Conservation (phyloP, 2,113 vertebrate genomes). For the Acrocephalus kingi region DNA sequence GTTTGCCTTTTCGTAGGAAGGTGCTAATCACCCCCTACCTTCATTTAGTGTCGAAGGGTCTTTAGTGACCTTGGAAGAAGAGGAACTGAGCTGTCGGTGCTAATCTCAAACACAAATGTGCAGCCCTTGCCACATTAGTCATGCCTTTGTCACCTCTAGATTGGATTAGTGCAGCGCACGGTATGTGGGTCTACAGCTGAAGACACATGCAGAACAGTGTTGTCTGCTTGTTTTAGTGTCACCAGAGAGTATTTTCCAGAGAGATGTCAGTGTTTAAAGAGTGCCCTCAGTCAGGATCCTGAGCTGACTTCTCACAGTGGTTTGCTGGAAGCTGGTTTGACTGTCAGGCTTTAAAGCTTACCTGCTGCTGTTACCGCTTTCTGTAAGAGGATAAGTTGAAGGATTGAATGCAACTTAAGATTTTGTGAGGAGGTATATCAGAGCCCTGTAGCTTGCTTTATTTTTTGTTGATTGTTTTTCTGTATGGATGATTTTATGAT, state of each 20-base stretch:
- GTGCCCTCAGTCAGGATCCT: not conserved
- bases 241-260: not conserved
- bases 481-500: not conserved
- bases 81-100: not conserved
- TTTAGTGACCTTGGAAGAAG: conserved; percentile 29
- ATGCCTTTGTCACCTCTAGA: conserved; percentile 39
- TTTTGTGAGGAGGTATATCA: not conserved
- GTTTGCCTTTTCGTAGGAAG: not conserved
- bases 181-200: not conserved
- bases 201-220: not conserved
- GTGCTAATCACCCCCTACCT: not conserved
- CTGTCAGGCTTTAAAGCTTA: not conserved
- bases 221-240: conserved; percentile 30
- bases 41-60: not conserved
- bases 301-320: not conserved
- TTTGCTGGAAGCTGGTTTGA: not conserved
- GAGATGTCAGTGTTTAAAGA: not conserved
- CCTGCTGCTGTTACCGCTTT: not conserved
- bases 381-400: not conserved
- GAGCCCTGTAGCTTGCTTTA: not conserved
- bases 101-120: conserved; percentile 18
- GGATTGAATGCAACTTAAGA: not conserved
- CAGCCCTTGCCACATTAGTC: conserved; percentile 1
- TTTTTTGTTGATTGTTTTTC: not conserved
- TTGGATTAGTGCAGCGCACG: not conserved